These are phyloP conservation scores for Platalea minor DNA, from an alignment of 2,797 vertebrate species.

Conservation along the genomic window DNA sequence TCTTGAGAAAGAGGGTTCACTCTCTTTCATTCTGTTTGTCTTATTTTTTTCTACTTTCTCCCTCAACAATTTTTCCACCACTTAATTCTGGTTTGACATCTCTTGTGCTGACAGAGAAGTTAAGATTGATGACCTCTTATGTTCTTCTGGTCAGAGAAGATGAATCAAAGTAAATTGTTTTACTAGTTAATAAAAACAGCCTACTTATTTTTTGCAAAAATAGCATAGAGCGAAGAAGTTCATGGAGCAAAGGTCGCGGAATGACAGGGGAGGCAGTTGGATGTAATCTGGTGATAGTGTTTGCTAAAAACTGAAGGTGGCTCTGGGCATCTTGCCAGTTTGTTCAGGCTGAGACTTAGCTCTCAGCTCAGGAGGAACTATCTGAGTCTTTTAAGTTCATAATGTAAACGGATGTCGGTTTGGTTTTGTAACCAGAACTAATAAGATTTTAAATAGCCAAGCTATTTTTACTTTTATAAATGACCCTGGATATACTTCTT, in stretches of 20 bases:
- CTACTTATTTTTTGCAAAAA: not conserved
- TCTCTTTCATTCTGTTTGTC: not conserved
- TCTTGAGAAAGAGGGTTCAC: not conserved
- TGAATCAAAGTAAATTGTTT: slow-evolving; percentile 6
- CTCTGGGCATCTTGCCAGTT: not conserved
- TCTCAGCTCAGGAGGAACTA: not conserved
- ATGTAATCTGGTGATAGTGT: not conserved
- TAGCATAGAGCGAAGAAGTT: not conserved
- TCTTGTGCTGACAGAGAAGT: slow-evolving; percentile 9
- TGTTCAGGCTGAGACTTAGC: not conserved
- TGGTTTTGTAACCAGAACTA: slow-evolving; percentile 27
- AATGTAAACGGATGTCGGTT: not conserved
- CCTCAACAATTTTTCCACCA: slow-evolving; percentile 18
- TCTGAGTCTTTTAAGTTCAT: not conserved
- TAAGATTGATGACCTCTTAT: slow-evolving; percentile 5
- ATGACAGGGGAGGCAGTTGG: not conserved
- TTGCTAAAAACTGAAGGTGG: slow-evolving; percentile 17
- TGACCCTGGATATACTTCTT: not conserved
- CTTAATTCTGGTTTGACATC: slow-evolving; percentile 31
- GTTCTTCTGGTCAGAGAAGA: not conserved
- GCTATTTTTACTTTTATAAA: slow-evolving; percentile 35
- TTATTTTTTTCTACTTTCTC: not conserved
- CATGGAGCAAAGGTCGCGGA: not conserved
- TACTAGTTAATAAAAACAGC: not conserved
- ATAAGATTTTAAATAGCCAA: not conserved